Evolutionary conservation across 2,888 invertebrate species (phyloP).

Genomic region (Graphium colonna): DNA sequence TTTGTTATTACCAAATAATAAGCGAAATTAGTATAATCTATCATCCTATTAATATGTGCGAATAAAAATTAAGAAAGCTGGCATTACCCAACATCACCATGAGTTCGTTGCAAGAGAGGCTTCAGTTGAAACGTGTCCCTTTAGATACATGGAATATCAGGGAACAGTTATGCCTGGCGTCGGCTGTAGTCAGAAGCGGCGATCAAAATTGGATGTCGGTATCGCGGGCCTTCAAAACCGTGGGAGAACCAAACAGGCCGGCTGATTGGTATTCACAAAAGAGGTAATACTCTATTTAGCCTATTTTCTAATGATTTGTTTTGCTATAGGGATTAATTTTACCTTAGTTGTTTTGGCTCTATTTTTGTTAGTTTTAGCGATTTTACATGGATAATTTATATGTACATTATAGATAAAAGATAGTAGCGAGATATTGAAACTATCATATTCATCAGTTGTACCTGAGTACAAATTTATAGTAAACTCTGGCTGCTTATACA

Average conservation of each 20-base stretch:
- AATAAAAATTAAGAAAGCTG: too few relatives aligned
- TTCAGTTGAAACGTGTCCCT: slow-evolving; percentile 83
- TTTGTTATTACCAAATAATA: too few relatives aligned
- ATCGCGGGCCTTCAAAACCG: slow-evolving; percentile 87
- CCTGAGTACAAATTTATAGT: too few relatives aligned
- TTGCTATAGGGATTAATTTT: too few relatives aligned
- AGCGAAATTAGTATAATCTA: slow-evolving; percentile 7
- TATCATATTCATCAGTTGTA: too few relatives aligned
- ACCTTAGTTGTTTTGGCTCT: background rate
- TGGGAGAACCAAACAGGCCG: slow-evolving; percentile 87
- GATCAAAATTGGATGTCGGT: slow-evolving; percentile 97
- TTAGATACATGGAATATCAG: slow-evolving; percentile 92
- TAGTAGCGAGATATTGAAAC: too few relatives aligned
- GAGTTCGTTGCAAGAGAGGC: slow-evolving; percentile 69
- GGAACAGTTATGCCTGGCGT: slow-evolving; percentile 92
- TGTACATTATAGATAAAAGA: background rate
- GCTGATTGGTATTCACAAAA: slow-evolving; percentile 93
- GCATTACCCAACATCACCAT: slow-evolving; percentile 46
- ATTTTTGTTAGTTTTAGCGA: background rate
- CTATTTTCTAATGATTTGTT: background rate
- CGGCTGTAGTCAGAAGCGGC: slow-evolving; percentile 90
- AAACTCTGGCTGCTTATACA: too few relatives aligned
- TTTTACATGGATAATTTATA: background rate
- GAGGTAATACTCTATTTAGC: slow-evolving; percentile 42
- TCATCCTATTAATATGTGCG: slow-evolving; percentile 8